Evolutionary conservation across 2,797 vertebrate genomes (phyloP).

Genomic region (Eleutherodactylus coqui): DNA sequence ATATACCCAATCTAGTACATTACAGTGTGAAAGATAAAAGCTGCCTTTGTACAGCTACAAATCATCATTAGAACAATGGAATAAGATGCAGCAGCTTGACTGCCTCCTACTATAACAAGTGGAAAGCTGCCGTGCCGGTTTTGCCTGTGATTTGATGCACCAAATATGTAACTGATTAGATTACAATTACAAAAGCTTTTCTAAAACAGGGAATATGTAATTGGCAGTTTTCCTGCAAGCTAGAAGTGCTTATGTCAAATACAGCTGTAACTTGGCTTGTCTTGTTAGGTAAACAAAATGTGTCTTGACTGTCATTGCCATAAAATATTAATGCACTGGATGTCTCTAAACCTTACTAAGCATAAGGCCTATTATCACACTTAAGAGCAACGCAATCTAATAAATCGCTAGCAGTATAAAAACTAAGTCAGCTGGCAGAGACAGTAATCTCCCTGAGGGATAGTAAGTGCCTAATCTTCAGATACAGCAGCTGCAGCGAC

Average conservation of each 20-base stretch:
- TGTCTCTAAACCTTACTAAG: slow-evolving; percentile 85
- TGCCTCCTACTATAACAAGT: background rate
- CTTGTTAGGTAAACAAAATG: slow-evolving; percentile 86
- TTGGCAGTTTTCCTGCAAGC: slow-evolving; percentile 70
- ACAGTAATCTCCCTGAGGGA: slow-evolving; percentile 79
- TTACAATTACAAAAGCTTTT: slow-evolving; percentile 69
- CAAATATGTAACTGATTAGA: slow-evolving; percentile 71
- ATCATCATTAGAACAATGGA: slow-evolving; percentile 61
- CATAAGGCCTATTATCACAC: slow-evolving; percentile 84
- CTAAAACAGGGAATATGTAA: slow-evolving; percentile 70
- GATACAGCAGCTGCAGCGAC: slow-evolving; percentile 77
- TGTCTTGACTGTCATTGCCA: slow-evolving; percentile 80
- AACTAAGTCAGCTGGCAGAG: slow-evolving; percentile 83
- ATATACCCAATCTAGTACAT: slow-evolving; percentile 51
- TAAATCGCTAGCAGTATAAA: slow-evolving; percentile 81
- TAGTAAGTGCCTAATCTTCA: slow-evolving; percentile 80
- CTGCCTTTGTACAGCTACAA: slow-evolving; percentile 57
- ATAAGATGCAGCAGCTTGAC: slow-evolving; percentile 45
- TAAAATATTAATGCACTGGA: slow-evolving; percentile 86
- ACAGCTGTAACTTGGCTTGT: slow-evolving; percentile 75
- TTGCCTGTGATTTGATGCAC: slow-evolving; percentile 65
- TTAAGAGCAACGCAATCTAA: slow-evolving; percentile 85
- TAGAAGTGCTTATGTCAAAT: slow-evolving; percentile 74
- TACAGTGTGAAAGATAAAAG: slow-evolving; percentile 55
- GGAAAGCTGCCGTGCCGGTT: slow-evolving; percentile 56